These are phyloP conservation scores for Epinephelus awoara DNA, from an alignment of 2,797 vertebrate species.

Conservation along the genomic window DNA sequence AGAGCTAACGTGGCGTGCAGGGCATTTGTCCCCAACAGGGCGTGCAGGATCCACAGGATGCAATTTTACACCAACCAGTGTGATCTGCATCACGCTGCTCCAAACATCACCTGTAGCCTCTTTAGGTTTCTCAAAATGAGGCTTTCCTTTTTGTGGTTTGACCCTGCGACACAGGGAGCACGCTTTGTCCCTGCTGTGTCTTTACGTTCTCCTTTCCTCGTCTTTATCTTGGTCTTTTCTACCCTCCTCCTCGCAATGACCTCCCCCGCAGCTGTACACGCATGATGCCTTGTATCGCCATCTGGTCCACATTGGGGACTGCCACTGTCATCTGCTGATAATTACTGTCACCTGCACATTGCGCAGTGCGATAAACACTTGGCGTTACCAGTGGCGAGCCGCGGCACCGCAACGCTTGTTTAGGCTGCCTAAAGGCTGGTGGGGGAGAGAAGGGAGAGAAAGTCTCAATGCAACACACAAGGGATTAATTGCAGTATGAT, in stretches of 20 bases:
- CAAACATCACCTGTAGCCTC: constrained; percentile 40
- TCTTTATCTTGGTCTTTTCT: constrained; percentile 58
- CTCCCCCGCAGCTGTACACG: constrained; percentile 57
- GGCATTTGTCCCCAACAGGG: constrained; percentile 45
- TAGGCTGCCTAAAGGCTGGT: constrained; percentile 63
- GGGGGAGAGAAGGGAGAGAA: constrained; percentile 25
- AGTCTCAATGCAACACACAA: constrained; percentile 19
- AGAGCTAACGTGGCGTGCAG: constrained; percentile 68
- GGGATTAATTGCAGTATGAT: constrained; percentile 46
- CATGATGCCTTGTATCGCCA: constrained; percentile 89
- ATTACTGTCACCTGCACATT: constrained; percentile 94
- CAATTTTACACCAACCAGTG: constrained; percentile 53
- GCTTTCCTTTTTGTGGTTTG: constrained; percentile 51
- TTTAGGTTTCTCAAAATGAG: constrained; percentile 52
- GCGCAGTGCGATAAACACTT: constrained; percentile 85
- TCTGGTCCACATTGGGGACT: constrained; percentile 90
- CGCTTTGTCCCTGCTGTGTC: constrained; percentile 39
- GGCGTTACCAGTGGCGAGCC: constrained; percentile 74
- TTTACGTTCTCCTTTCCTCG: constrained; percentile 50
- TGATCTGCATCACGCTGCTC: constrained; percentile 40
- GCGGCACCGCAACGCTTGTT: constrained; percentile 66
- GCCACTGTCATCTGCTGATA: constrained; percentile 92
- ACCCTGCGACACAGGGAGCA: constrained; percentile 51
- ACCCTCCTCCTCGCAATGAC: background rate
- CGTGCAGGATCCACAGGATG: constrained; percentile 44